A percentile compares a stretch with the other conserved stretches of the same genome.
phyloP scores from a whole-genome alignment of 2,797 vertebrate species.

The Cryptoprocta ferox region DNA sequence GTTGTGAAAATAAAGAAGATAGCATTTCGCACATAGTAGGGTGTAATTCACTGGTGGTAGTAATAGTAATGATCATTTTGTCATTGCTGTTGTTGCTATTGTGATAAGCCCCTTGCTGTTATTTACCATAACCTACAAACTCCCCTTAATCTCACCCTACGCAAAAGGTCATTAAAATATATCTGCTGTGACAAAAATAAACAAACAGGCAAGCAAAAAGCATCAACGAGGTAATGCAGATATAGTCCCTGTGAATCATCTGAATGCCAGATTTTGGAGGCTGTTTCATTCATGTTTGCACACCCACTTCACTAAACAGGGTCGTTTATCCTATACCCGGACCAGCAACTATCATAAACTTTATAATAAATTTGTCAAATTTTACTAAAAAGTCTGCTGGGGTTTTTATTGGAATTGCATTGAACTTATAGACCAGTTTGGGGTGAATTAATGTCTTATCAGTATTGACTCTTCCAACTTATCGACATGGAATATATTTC shows the following conservation, averaged over 20 bases:
- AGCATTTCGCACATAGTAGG: background rate
- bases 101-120: background rate
- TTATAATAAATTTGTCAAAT: background rate
- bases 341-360: background rate
- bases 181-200: background rate
- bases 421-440: background rate
- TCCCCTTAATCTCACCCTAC: background rate
- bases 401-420: background rate
- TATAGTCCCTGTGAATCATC: background rate
- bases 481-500: background rate
- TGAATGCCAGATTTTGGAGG: background rate
- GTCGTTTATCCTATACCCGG: background rate
- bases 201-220: background rate
- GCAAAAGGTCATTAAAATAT: background rate
- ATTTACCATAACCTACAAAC: background rate
- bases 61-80: background rate
- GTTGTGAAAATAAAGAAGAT: slow-evolving; percentile 9
- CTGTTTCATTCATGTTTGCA: background rate
- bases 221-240: background rate
- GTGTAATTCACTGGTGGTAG: background rate
- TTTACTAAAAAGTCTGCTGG: background rate
- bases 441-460: background rate
- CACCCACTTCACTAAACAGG: background rate
- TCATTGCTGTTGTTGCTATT: background rate
- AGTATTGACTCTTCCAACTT: background rate